phyloP scores from a whole-genome alignment of 2,888 invertebrate genomes.

The Diloba caeruleocephala region DNA sequence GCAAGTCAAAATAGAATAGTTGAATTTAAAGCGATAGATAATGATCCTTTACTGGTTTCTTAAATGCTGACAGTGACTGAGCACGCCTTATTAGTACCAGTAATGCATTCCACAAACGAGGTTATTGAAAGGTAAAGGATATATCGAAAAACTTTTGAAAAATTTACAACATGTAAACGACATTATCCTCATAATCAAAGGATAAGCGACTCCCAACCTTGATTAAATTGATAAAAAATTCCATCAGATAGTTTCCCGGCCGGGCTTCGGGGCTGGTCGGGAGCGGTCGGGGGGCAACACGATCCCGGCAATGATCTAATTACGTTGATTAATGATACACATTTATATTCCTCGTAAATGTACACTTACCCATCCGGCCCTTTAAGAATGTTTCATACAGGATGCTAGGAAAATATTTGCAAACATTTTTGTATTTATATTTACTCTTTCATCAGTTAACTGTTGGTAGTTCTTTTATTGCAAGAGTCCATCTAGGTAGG shows the following conservation, averaged over 20 bases:
- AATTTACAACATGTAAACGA: conserved; percentile 2
- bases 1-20: too few relatives aligned
- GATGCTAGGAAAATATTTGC: conserved; percentile 21
- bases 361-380: conserved; percentile 69
- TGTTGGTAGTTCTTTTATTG: too few relatives aligned
- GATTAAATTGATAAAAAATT: conserved; percentile 44
- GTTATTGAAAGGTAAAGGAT: too few relatives aligned
- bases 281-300: conserved; percentile 67
- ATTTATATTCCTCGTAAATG: conserved; percentile 83
- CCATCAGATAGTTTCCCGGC: conserved; percentile 63
- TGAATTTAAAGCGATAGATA: too few relatives aligned
- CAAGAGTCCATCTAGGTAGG: too few relatives aligned
- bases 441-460: too few relatives aligned
- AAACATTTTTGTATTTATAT: conserved; percentile 4
- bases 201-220: conserved; percentile 38
- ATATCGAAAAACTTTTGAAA: too few relatives aligned
- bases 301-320: conserved; percentile 87
- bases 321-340: conserved; percentile 85
- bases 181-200: conserved; percentile 36
- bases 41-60: too few relatives aligned
- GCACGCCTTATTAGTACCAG: too few relatives aligned
- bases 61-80: too few relatives aligned
- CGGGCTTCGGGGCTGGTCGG: conserved; percentile 45
- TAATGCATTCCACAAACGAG: too few relatives aligned
- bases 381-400: conserved; percentile 63